Base-by-base conservation (phyloP, 2,797 vertebrate species). In the Nannoperca obscura region DNA sequence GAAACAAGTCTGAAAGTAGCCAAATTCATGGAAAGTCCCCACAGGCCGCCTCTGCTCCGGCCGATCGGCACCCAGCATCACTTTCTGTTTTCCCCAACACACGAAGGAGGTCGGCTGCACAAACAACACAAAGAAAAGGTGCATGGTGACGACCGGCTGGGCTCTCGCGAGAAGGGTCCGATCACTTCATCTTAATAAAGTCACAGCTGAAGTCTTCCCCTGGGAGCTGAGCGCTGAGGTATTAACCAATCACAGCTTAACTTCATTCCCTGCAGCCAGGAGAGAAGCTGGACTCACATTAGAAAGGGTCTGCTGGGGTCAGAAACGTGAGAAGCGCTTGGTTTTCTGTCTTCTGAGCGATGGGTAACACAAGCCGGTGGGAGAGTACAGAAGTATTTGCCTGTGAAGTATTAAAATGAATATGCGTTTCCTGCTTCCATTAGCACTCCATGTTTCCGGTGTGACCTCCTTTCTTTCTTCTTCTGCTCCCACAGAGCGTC, bases 331-430 rank as follows among this genome's bases (percentile, higher is more conserved):
- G 92, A 94, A 20, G 67, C 47, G 62, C 73, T 89, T 62, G 85
- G 80, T 78, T 88, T 91, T 76, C 85, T 87, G 79, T 89, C 87
- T 91, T 92, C 75, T 84, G 69, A 91, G 68, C 78, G 57, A 83
- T 79, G 81, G 88, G 92, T 90, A 95, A 94, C 75, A 90, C 88
- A 92, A 95, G 86, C 86, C 87, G 76, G 80, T 84, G 85, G 85
- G 77, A 94, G 87, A 90, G 74, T 54, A 87, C 85, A 92, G 91
- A 94, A 92, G 86, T 86, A 92, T 95, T 94, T 94, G 87, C 88
- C 91, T 93, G 94, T 86, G 89, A 94, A 87, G 86, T 90, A 71
- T 94, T 93, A 92, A 94, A 95, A 93, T 91, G 80, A 93, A 94
- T 90, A 93, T 88, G 80, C 65, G 79, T 91, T 95, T 93, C 82